Evolutionary conservation across 2,797 vertebrate genomes (phyloP).

Genomic region (Coluber constrictor): DNA sequence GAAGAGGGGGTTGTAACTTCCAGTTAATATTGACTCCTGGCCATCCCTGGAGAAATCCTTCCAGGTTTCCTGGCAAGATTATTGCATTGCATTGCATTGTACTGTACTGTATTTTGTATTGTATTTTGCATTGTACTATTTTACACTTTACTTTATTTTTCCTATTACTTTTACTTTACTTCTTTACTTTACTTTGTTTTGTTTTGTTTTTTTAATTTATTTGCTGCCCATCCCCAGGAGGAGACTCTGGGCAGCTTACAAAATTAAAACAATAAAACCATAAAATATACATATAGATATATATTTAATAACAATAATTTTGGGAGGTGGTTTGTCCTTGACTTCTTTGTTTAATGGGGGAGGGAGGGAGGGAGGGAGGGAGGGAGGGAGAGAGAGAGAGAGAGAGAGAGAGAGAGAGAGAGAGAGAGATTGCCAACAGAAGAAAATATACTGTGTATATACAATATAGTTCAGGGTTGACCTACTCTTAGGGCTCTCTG

Average conservation of each 20-base stretch:
- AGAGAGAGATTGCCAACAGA: too few relatives aligned
- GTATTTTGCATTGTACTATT: background rate
- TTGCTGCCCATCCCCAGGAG: background rate
- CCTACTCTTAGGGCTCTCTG: too few relatives aligned
- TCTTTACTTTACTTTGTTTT: background rate
- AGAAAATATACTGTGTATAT: too few relatives aligned
- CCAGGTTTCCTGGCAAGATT: background rate
- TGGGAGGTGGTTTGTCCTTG: background rate
- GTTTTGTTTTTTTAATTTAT: background rate
- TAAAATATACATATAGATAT: too few relatives aligned
- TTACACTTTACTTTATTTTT: too few relatives aligned
- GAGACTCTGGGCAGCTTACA: background rate
- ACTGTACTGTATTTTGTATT: background rate
- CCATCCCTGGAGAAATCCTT: background rate
- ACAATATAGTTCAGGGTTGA: too few relatives aligned
- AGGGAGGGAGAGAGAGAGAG: too few relatives aligned
- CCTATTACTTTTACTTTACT: too few relatives aligned
- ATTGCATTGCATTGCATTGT: background rate
- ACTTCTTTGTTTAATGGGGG: background rate
- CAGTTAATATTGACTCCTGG: background rate
- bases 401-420: background rate
- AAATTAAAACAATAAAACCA: background rate
- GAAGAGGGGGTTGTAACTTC: background rate
- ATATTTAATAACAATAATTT: too few relatives aligned
- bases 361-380: too few relatives aligned